Evolutionary conservation across 2,113 vertebrate genomes (phyloP), one percentile per base, ranked within the genome.

Genomic region (Columbina picui): DNA sequence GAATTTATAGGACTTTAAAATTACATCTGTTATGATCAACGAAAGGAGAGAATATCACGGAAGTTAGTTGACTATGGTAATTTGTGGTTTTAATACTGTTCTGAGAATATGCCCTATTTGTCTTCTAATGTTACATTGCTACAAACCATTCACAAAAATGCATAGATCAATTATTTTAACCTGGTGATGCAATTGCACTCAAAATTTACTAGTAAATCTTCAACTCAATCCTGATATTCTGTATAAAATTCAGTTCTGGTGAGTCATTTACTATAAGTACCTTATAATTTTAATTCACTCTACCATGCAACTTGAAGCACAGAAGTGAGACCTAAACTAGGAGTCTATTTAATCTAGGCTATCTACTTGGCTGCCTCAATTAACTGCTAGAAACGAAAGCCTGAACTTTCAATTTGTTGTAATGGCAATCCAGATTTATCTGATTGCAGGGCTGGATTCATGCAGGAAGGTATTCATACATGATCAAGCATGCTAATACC

Each of bases 371-470:
- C 59, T 34, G 63, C 75, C 68, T 96, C 94, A 93, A 95, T 94
- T 96, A 96, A 71, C 88, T 83, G 83, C 83, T 73, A 93, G 88
- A 92, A 91, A 94, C 55, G 64, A 92, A 96, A 95, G 75, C 41
- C 70, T 57, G 45, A 78, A 74, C 45, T 76, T 88, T 90, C 68
- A 61, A 88, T 93, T 95, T 86, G 17, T 70, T 86, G 52, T 34
- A 90, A 92, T 41, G 57, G 57, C 57, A 96, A 91, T 61, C 36
- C 29, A 85, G 74, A 84, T 92, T 79, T 95, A 94, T 79, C 20
- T 69, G 80, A 73, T 50, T 94, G 84, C 25, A 59, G 30, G 22
- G 52, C 25, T 69, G 45, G 41, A 80, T 64, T 77, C 38, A 89
- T 76, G 63, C 16, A 89, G 74, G 22, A 87, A 74, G 25, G 15